Evolutionary conservation across 2,113 vertebrate genomes (phyloP).

Genomic region (Cinclus cinclus): DNA sequence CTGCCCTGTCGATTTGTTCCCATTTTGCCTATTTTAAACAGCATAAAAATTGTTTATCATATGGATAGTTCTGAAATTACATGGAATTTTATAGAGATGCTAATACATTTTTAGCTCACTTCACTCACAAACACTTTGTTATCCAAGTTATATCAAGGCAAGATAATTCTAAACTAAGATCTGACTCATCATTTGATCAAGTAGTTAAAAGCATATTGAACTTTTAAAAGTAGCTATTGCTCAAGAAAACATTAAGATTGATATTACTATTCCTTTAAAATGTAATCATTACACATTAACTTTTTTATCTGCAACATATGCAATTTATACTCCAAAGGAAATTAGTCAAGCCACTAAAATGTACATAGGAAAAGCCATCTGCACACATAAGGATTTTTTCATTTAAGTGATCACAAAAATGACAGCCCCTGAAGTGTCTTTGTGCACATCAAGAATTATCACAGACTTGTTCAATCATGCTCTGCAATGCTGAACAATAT

Average conservation of each 20-base stretch:
- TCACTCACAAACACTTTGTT: background rate
- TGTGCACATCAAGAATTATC: conserved; percentile 24
- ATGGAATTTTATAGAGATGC: background rate
- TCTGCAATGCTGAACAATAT: conserved; percentile 23
- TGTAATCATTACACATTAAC: background rate
- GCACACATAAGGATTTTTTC: conserved; percentile 37
- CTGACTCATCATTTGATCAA: background rate
- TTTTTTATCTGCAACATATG: conserved; percentile 38
- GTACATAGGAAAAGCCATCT: conserved; percentile 44
- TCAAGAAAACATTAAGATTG: background rate
- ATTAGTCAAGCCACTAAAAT: conserved; percentile 60
- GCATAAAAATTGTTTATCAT: background rate
- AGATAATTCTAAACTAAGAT: background rate
- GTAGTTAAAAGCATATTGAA: background rate
- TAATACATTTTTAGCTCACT: background rate
- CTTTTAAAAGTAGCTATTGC: background rate
- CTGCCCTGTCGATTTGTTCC: background rate
- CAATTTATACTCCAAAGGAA: conserved; percentile 54
- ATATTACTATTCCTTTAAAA: conserved; percentile 7
- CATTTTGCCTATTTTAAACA: background rate
- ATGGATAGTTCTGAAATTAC: background rate
- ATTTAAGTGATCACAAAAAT: conserved; percentile 55
- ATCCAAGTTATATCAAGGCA: background rate
- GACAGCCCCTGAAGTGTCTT: conserved; percentile 40
- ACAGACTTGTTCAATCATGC: conserved; percentile 36